A percentile compares a stretch with the other conserved stretches of the same genome.
Conservation (phyloP, 2,113 vertebrate species). For the Petrocephalus microphthalmus region DNA sequence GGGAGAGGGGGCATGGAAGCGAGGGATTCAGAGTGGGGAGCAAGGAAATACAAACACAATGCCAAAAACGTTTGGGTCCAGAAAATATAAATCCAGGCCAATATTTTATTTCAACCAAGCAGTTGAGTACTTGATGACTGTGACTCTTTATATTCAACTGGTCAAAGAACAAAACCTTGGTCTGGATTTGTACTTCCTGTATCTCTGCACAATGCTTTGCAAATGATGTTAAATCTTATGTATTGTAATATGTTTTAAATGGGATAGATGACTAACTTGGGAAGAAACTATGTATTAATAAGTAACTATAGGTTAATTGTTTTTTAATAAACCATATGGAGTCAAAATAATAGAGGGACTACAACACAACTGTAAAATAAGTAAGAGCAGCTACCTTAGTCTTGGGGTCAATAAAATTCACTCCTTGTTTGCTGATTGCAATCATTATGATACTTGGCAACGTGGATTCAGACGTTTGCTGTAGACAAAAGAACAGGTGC, state of each 20-base stretch:
- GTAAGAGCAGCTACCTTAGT: constrained; percentile 70
- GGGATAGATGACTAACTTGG: neutral
- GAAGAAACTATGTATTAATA: neutral
- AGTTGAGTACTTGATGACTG: neutral
- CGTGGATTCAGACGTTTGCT: constrained; percentile 86
- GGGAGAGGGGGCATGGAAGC: neutral
- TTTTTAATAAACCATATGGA: neutral
- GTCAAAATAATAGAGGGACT: neutral
- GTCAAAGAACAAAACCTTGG: neutral
- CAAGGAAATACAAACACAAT: neutral
- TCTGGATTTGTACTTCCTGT: neutral
- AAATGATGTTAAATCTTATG: neutral
- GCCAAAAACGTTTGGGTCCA: neutral
- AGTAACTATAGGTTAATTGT: neutral
- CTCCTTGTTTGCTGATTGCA: constrained; percentile 84
- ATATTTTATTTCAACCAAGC: neutral
- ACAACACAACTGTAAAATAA: neutral
- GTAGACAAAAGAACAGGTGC: constrained; percentile 20
- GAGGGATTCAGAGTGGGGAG: neutral
- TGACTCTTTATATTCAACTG: no score
- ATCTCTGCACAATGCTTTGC: neutral
- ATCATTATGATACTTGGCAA: constrained; percentile 86
- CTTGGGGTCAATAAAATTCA: constrained; percentile 83
- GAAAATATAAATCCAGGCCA: neutral
- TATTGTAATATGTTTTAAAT: neutral